Percentiles rank a stretch among this genome's conserved stretches.
Evolutionary conservation across 2,888 invertebrate species (phyloP).

Genomic region (Pandemis cinnamomeana): DNA sequence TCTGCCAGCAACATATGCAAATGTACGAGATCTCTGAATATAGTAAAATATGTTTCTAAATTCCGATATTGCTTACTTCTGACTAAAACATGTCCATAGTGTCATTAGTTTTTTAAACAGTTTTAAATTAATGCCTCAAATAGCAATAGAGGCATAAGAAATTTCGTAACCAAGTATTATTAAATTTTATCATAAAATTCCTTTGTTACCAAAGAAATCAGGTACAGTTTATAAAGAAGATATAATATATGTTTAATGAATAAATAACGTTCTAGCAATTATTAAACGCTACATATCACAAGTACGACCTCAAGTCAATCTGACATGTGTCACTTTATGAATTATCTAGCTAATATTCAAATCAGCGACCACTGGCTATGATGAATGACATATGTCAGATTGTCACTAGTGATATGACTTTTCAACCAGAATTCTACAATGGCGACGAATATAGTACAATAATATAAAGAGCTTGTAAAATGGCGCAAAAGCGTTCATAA

Average conservation of each 20-base stretch:
- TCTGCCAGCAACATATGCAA: background rate
- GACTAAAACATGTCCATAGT: background rate
- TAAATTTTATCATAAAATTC: background rate
- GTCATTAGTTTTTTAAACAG: background rate
- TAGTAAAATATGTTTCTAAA: background rate
- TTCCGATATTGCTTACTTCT: background rate
- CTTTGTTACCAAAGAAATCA: background rate
- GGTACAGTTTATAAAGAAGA: background rate
- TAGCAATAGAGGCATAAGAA: background rate
- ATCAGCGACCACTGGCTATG: background rate
- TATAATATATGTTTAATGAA: background rate
- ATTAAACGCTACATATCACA: background rate
- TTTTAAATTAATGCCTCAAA: background rate
- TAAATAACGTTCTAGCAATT: background rate
- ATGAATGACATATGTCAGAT: background rate
- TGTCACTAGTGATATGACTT: background rate
- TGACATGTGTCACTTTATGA: background rate
- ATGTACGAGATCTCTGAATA: background rate
- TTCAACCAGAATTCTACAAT: slow-evolving; percentile 3
- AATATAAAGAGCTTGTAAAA: slow-evolving; percentile 53
- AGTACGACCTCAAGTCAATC: background rate
- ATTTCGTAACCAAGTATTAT: background rate
- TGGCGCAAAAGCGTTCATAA: slow-evolving; percentile 82
- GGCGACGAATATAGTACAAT: slow-evolving; percentile 30
- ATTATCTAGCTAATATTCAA: background rate